These are phyloP conservation scores for Paragorgia papillata DNA, from an alignment of 92 coral and sea anemone species.

Conservation along the genomic window DNA sequence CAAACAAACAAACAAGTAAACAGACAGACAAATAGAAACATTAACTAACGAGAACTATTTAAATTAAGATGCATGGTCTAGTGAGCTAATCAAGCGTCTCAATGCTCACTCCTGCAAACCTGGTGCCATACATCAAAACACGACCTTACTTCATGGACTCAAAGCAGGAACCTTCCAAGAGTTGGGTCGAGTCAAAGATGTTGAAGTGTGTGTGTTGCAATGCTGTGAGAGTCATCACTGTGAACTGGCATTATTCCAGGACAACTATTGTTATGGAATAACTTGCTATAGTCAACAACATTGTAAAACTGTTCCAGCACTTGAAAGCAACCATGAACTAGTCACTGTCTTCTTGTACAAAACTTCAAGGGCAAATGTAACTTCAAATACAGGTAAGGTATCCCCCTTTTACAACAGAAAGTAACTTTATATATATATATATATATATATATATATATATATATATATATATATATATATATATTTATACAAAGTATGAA, in stretches of 20 bases:
- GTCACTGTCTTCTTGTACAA: slow-evolving; percentile 1
- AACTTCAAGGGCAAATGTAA: background rate
- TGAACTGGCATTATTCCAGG: slow-evolving; percentile 88
- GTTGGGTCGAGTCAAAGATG: slow-evolving; percentile 82
- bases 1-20: too few relatives aligned
- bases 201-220: slow-evolving; percentile 84
- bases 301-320: slow-evolving; percentile 93
- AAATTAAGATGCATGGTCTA: slow-evolving; percentile 20
- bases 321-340: slow-evolving; percentile 50
- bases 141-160: slow-evolving; percentile 91
- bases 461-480: too few relatives aligned
- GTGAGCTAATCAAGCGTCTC: slow-evolving; percentile 4
- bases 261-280: slow-evolving; percentile 77
- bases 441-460: too few relatives aligned
- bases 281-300: slow-evolving; percentile 77
- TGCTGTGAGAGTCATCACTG: slow-evolving; percentile 88
- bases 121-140: slow-evolving; percentile 64
- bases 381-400: background rate
- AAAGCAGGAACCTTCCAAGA: slow-evolving; percentile 86
- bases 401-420: too few relatives aligned
- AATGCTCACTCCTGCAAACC: slow-evolving; percentile 47
- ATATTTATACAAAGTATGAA: too few relatives aligned
- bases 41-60: too few relatives aligned
- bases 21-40: too few relatives aligned
- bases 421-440: too few relatives aligned